A percentile compares a stretch with the other conserved stretches of the same genome.
Evolutionary conservation across 1,140 invertebrate genomes (phyloP).

Genomic region (Ceratosolen fusciceps): DNA sequence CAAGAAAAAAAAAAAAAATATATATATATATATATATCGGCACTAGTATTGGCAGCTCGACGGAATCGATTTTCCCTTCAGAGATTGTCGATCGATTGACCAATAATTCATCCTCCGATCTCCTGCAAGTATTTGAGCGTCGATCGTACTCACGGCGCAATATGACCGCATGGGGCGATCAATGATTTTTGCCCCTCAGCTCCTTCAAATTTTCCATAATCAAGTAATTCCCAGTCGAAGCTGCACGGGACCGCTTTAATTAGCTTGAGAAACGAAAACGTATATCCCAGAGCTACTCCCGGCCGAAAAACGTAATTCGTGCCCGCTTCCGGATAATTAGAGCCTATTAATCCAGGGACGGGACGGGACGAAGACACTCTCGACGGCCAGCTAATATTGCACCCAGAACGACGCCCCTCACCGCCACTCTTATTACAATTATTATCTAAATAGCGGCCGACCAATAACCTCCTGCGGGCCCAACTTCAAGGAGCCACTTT

Average conservation of each 20-base stretch:
- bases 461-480: background rate
- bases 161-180: too few relatives aligned
- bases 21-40: too few relatives aligned
- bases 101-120: too few relatives aligned
- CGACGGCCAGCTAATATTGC: background rate
- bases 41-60: too few relatives aligned
- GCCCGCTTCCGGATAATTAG: slow-evolving; percentile 2
- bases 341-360: background rate
- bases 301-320: background rate
- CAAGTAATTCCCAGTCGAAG: background rate
- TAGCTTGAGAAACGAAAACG: background rate
- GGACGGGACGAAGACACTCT: background rate
- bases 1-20: too few relatives aligned
- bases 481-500: background rate
- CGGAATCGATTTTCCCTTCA: too few relatives aligned
- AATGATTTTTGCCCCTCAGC: too few relatives aligned
- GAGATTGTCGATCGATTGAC: too few relatives aligned
- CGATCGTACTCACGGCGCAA: too few relatives aligned
- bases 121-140: too few relatives aligned
- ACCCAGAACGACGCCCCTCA: background rate
- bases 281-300: background rate
- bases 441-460: slow-evolving; percentile 41
- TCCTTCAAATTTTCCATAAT: slow-evolving; percentile 8
- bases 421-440: background rate
- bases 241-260: too few relatives aligned